Evolutionary conservation across 2,113 vertebrate genomes (phyloP).

Genomic region (Crotalus tigris): DNA sequence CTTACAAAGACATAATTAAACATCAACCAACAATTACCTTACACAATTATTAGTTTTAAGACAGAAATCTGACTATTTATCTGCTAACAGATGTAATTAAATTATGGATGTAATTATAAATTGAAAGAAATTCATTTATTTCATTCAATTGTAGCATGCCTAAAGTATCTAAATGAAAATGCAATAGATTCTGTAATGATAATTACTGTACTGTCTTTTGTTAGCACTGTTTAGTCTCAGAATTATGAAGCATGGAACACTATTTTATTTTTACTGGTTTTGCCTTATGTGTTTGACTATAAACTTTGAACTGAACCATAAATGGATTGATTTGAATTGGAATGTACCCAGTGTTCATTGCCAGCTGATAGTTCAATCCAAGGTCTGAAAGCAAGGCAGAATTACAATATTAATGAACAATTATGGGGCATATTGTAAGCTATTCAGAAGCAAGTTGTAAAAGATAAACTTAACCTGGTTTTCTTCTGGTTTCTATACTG

Average conservation of each 20-base stretch:
- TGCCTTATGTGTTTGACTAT: neutral
- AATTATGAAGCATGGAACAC: neutral
- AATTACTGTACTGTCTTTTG: neutral
- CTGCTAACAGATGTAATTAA: neutral
- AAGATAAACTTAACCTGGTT: neutral
- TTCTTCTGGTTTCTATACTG: slow-evolving; percentile 1
- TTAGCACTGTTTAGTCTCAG: neutral
- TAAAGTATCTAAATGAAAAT: slow-evolving; percentile 9
- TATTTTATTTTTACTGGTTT: slow-evolving; percentile 5
- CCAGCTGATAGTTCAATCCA: neutral
- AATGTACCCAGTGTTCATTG: neutral
- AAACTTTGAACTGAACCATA: neutral
- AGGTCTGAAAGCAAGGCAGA: neutral
- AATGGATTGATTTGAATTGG: neutral
- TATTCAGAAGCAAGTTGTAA: neutral
- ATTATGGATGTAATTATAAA: neutral
- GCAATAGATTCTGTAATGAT: neutral
- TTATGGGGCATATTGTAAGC: neutral
- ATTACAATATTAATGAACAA: neutral
- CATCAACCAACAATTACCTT: neutral
- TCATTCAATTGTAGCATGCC: neutral
- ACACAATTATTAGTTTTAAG: neutral
- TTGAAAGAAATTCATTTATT: neutral
- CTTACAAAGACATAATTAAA: neutral
- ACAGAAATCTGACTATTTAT: neutral